A percentile compares a stretch with the other conserved stretches of the same genome.
These are phyloP conservation scores for Hafferia zeledoni DNA, from an alignment of 2,797 vertebrate genomes.

Conservation along the genomic window DNA sequence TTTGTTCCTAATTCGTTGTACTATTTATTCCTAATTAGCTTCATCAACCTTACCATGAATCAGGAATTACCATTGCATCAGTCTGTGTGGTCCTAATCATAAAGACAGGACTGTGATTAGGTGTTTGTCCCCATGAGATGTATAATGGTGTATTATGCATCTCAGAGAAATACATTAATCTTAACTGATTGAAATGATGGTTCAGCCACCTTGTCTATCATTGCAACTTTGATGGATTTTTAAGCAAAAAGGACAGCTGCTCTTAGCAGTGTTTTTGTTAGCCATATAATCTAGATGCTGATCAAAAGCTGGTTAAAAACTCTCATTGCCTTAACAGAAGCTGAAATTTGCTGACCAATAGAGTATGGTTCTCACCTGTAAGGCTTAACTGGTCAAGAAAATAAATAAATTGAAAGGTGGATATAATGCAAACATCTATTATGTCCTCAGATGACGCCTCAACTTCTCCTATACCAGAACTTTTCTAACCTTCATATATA, in stretches of 20 bases:
- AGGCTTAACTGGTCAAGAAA: neutral
- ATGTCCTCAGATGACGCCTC: neutral
- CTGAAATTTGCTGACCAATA: neutral
- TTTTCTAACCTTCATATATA: constrained; percentile 57
- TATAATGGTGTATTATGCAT: neutral
- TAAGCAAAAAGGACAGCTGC: neutral
- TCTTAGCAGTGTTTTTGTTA: neutral
- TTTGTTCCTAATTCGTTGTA: neutral
- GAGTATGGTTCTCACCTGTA: neutral
- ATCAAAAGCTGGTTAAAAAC: neutral
- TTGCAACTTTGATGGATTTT: neutral
- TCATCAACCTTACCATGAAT: neutral
- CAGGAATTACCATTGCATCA: neutral
- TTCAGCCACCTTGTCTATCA: neutral
- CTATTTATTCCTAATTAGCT: neutral
- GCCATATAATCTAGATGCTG: neutral
- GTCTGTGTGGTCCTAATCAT: neutral
- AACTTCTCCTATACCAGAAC: neutral
- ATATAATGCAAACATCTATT: neutral
- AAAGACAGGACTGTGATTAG: neutral
- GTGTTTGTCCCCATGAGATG: neutral
- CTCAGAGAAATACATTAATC: neutral
- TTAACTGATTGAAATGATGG: neutral
- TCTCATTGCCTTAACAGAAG: neutral
- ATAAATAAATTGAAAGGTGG: neutral